Base-by-base conservation (phyloP, 2,888 invertebrate species). In the Standfussiana lucernea region DNA sequence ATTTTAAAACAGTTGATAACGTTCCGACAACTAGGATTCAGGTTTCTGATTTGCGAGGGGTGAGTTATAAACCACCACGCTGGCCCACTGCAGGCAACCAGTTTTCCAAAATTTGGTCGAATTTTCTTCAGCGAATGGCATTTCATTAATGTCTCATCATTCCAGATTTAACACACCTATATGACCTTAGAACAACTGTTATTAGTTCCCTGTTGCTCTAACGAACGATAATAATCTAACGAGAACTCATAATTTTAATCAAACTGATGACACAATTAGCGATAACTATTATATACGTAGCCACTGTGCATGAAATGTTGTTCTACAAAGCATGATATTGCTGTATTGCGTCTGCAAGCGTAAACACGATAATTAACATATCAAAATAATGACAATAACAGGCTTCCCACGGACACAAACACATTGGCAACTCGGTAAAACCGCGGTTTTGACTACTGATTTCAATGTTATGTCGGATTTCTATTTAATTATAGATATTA, bases 341-440 rank as follows among this genome's bases (percentile, higher is more conserved):
- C 10, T 62, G 42, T 28, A 24, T 50, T 28, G 40, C 11, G 6
- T 35, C 21, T 10, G 50, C 2, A 35, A 28, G 15, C 70, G 35
- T 71, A 50, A 70, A 70, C 24, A 78, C 24, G 10, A 37, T 45
- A 47, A 77, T 70, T 78, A 70, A 10, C 50, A 70, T 70, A 50
- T 35, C 24, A 50, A 59, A 68, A 77, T 68, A 77, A 61, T 77
- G 35, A 37, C 61, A 78, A 28, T 28, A 7, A 35, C 47, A 47
- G 40, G 47, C 69, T 10, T 28, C 15, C 42, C 28, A 42, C 35
- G 6, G 6, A 42, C 8, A 42, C 13, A 42, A 66, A 68, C 59
- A 35, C n/a, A 59, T 56, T 67, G 67, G 21, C 32, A 67, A 40
- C 47, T 77, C 18, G 3, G 2, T 32, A 21, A 21, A 8, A 24